Evolutionary conservation across 2,113 vertebrate species (phyloP), one percentile per base, ranked within the genome.

Genomic region (Ia io): DNA sequence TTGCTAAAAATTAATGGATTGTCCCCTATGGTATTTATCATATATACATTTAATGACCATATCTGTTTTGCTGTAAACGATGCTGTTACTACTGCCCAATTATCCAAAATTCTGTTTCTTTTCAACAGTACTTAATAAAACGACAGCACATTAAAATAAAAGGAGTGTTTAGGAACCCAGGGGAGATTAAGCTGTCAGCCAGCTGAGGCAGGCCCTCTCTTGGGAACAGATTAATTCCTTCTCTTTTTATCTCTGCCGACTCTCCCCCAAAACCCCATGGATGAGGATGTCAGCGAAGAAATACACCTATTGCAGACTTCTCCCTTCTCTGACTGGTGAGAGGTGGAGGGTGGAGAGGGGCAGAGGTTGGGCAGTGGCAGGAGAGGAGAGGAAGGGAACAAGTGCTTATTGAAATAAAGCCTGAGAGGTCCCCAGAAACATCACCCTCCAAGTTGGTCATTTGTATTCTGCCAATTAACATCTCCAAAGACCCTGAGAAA

Each of bases 91-190:
- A n/a, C 37, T 78, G 88, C 35, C 61, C 69, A 84, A 10, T 93
- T 91, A 86, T 49, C 78, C 56, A 79, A 84, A 96, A 95, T 95
- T 79, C 78, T 32, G 49, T 85, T 94, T 79, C 85, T 88, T 93
- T 87, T 85, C 74, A 79, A 90, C 44, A 59, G 67, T 49, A 37
- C n/a, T 86, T 85, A 69, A 59, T 83, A 88, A 95, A 78, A 92
- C 95, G 37, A 51, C 40, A 59, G 56, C 17, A 9, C 35, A 47
- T 80, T 74, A 83, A 90, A 88, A 91, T 88, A 47, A 89, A 95
- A 95, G 73, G 71, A 71, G 86, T 67, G 70, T 70, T 88, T 65
- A 42, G 32, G 53, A 90, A 65, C 82, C 73, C 84, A 49, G 70
- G 83, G 78, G 82, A 96, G 94, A 82, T 23, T 3, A 73, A 90